Percentiles rank a stretch among this genome's conserved stretches.
Conservation (phyloP, 2,888 invertebrate species). For the Micoletzkya japonica region DNA sequence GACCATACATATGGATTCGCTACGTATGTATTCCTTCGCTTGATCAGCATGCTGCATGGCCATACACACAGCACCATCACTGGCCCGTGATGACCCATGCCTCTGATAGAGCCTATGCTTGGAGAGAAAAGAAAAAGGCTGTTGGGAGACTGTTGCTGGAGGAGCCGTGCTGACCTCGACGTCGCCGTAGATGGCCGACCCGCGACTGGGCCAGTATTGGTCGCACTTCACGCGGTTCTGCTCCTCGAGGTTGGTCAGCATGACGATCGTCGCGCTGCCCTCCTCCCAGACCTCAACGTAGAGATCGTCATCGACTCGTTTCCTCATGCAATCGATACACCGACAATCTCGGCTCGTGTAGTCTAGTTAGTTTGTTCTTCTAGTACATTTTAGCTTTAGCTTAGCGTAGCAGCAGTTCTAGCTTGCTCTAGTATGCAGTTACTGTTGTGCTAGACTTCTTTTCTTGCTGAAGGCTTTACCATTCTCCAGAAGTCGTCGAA, state of each 20-base stretch:
- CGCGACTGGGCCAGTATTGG: slow-evolving; percentile 90
- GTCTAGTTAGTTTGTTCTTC: too few relatives aligned
- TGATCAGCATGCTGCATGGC: background rate
- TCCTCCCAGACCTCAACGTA: slow-evolving; percentile 84
- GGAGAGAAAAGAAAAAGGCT: too few relatives aligned
- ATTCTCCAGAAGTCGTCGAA: slow-evolving; percentile 98
- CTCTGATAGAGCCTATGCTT: too few relatives aligned
- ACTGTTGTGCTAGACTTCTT: background rate
- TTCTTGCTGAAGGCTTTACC: too few relatives aligned
- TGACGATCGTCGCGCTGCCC: slow-evolving; percentile 88
- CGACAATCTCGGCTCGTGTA: too few relatives aligned
- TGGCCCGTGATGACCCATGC: too few relatives aligned
- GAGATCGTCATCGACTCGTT: too few relatives aligned
- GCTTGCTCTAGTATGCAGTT: background rate
- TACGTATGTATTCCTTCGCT: background rate
- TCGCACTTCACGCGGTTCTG: slow-evolving; percentile 80
- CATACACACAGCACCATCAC: too few relatives aligned
- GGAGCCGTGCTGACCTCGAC: slow-evolving; percentile 75
- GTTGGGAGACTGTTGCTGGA: too few relatives aligned
- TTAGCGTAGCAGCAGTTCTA: background rate
- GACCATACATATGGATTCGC: too few relatives aligned
- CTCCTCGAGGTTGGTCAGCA: slow-evolving; percentile 99
- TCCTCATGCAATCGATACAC: too few relatives aligned
- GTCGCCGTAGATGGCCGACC: slow-evolving; percentile 89
- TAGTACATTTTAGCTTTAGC: too few relatives aligned